A percentile compares a stretch with the other conserved stretches of the same genome.
Evolutionary conservation across 2,888 invertebrate genomes (phyloP).

Genomic region (Spisula solida): DNA sequence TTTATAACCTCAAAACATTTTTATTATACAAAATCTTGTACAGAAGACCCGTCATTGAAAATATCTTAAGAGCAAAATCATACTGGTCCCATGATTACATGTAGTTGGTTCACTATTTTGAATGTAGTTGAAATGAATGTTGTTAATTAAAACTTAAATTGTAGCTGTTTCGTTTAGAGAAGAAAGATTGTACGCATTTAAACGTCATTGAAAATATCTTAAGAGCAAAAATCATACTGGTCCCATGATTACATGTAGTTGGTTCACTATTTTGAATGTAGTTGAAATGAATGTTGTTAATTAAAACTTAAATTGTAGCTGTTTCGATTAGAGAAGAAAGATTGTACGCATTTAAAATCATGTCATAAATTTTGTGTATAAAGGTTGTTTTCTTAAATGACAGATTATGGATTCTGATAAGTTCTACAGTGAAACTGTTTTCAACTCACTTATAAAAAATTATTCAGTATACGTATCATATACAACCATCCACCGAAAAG

Average conservation of each 20-base stretch:
- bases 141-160: neutral
- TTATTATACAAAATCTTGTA: too few species aligned
- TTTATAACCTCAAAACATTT: too few species aligned
- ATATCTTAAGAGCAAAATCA: neutral
- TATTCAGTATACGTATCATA: too few species aligned
- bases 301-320: neutral
- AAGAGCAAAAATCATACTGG: neutral
- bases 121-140: neutral
- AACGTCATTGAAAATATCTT: neutral
- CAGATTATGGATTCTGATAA: too few species aligned
- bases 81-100: neutral
- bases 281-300: neutral
- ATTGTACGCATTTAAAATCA: neutral
- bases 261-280: neutral
- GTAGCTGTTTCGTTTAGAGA: neutral
- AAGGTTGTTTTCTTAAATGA: neutral
- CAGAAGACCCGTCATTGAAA: too few species aligned
- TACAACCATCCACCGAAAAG: too few species aligned
- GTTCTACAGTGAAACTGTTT: too few species aligned
- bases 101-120: neutral
- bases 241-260: neutral
- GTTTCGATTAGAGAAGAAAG: neutral
- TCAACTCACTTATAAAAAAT: too few species aligned
- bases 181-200: neutral
- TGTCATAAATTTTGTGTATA: neutral